Conservation (phyloP, 2,888 invertebrate species). For the Andricus quercusramuli region DNA sequence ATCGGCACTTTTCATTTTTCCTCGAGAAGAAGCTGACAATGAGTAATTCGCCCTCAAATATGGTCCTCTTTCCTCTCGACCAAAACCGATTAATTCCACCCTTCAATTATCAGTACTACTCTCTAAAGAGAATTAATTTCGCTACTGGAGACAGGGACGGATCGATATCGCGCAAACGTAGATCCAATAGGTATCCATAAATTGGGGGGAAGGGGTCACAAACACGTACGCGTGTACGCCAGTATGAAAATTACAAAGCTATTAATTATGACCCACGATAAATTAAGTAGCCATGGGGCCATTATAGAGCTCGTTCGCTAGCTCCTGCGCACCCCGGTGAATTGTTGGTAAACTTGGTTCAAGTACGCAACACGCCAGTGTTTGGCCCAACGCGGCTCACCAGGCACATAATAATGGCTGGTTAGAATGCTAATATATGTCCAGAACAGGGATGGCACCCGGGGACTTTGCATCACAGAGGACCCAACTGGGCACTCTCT, state of each 20-base stretch:
- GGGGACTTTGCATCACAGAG: slow-evolving; percentile 78
- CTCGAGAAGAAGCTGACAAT: too few species aligned
- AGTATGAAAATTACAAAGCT: slow-evolving; percentile 79
- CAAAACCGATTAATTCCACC: neutral
- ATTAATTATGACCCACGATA: slow-evolving; percentile 78
- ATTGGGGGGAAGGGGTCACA: slow-evolving; percentile 48
- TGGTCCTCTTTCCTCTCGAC: neutral
- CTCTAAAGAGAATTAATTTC: slow-evolving; percentile 30
- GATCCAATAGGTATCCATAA: slow-evolving; percentile 53
- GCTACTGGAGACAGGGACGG: slow-evolving; percentile 48
- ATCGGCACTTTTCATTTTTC: too few species aligned
- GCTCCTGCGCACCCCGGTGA: slow-evolving; percentile 70
- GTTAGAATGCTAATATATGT: slow-evolving; percentile 79
- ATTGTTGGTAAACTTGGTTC: slow-evolving; percentile 79
- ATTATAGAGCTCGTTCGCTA: slow-evolving; percentile 72
- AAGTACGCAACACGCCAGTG: slow-evolving; percentile 76
- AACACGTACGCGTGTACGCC: slow-evolving; percentile 57
- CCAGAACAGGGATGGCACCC: slow-evolving; percentile 72
- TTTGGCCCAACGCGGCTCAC: slow-evolving; percentile 76
- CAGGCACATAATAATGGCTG: slow-evolving; percentile 78
- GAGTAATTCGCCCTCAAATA: too few species aligned
- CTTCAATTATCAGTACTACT: slow-evolving; percentile 23
- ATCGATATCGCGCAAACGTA: slow-evolving; percentile 55
- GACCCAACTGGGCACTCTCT: slow-evolving; percentile 77
- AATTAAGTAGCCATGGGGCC: slow-evolving; percentile 78